Conservation (phyloP, 2,888 invertebrate species). For the Tuberolachnus salignus region DNA sequence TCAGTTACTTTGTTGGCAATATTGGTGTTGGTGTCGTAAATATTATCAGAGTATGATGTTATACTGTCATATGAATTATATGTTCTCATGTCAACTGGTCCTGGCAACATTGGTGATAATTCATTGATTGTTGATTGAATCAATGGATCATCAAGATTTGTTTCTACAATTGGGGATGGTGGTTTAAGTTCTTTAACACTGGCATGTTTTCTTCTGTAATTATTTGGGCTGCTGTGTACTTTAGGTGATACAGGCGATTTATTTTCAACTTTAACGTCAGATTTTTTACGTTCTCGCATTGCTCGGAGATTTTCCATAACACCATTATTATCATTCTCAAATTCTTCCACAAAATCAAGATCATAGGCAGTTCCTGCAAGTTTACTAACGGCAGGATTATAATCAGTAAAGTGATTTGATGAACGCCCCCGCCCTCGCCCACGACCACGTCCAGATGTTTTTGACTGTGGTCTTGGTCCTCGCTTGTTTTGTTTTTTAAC, state of each 20-base stretch:
- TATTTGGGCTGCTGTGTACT: constrained; percentile 50
- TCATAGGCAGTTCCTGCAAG: constrained; percentile 87
- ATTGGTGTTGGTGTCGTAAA: constrained; percentile 60
- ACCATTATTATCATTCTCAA: constrained; percentile 70
- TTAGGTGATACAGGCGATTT: constrained; percentile 64
- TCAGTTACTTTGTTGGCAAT: constrained; percentile 73
- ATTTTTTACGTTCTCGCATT: constrained; percentile 78
- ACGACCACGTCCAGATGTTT: constrained; percentile 62
- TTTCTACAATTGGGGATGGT: constrained; percentile 65
- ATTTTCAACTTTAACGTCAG: constrained; percentile 72
- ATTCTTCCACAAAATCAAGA: constrained; percentile 82
- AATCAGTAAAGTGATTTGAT: constrained; percentile 62
- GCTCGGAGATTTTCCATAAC: constrained; percentile 76
- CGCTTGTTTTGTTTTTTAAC: constrained; percentile 61
- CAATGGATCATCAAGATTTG: constrained; percentile 49
- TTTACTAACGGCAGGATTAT: constrained; percentile 76
- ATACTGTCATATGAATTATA: constrained; percentile 72
- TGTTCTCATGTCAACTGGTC: constrained; percentile 88
- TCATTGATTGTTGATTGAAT: constrained; percentile 20
- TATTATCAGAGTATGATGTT: constrained; percentile 66
- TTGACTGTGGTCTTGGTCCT: constrained; percentile 65
- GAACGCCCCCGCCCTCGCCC: constrained; percentile 63
- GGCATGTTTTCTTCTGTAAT: constrained; percentile 58
- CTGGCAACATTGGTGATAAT: constrained; percentile 70
- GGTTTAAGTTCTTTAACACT: constrained; percentile 66